Conservation (phyloP, 1,140 invertebrate species). For the Cydia fagiglandana region DNA sequence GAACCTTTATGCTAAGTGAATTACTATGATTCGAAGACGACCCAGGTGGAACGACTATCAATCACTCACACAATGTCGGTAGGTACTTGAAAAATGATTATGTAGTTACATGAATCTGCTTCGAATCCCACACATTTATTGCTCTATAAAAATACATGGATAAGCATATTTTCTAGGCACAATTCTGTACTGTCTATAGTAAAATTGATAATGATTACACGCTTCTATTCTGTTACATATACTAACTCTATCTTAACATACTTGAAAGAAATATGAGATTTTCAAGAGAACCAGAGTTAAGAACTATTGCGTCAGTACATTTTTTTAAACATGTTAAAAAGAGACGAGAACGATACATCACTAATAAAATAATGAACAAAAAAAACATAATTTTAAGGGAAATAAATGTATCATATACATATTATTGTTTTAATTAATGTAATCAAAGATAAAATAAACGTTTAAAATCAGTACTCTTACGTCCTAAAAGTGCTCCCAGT, state of each 20-base stretch:
- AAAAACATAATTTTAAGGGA: neutral
- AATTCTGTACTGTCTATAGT: slow-evolving; percentile 73
- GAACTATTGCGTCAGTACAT: slow-evolving; percentile 9
- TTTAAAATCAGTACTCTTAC: slow-evolving; percentile 28
- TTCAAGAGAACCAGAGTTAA: slow-evolving; percentile 19
- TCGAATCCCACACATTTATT: slow-evolving; percentile 62
- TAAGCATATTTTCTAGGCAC: slow-evolving; percentile 77
- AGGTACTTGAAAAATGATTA: slow-evolving; percentile 21
- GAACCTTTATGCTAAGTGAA: slow-evolving; percentile 61
- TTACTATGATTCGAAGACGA: slow-evolving; percentile 63
- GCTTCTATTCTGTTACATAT: slow-evolving; percentile 55
- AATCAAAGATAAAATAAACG: neutral
- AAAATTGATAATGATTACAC: slow-evolving; percentile 66
- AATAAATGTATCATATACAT: neutral
- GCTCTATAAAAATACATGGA: slow-evolving; percentile 74
- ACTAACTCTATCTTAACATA: slow-evolving; percentile 47
- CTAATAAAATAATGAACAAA: neutral
- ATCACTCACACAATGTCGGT: neutral
- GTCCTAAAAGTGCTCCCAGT: slow-evolving; percentile 14
- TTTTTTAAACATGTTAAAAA: neutral
- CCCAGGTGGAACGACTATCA: neutral
- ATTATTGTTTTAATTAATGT: neutral
- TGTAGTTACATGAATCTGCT: slow-evolving; percentile 43
- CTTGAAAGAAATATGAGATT: slow-evolving; percentile 46
- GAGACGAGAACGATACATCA: neutral